A percentile compares a stretch with the other conserved stretches of the same genome.
Conservation (phyloP, 1,140 invertebrate genomes). For the Nautilus pompilius region DNA sequence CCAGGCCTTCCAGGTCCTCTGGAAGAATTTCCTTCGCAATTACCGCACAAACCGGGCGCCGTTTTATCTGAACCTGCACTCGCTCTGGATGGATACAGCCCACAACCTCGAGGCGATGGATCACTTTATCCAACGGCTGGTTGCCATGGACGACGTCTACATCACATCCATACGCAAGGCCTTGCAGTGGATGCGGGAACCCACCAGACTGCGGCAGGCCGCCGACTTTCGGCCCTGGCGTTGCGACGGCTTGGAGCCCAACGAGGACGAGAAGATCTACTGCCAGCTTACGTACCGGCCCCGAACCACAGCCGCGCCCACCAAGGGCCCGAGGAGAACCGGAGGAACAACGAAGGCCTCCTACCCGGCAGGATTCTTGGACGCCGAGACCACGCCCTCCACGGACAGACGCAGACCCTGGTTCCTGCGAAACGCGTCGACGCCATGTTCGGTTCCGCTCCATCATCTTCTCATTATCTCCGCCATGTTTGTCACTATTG, state of each 20-base stretch:
- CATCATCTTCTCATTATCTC: too few species aligned
- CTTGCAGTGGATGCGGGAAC: conserved; percentile 32
- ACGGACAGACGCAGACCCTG: not conserved
- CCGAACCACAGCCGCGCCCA: not conserved
- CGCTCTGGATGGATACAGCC: conserved; percentile 28
- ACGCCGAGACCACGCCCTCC: not conserved
- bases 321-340: not conserved
- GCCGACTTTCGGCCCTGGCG: conserved; percentile 28
- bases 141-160: conserved; percentile 32
- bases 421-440: not conserved
- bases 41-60: conserved; percentile 34
- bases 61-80: conserved; percentile 37
- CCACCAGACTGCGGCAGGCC: conserved; percentile 20
- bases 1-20: conserved; percentile 28
- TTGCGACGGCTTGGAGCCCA: conserved; percentile 20
- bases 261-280: conserved; percentile 15
- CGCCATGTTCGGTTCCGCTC: too few species aligned
- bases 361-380: not conserved
- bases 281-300: conserved; percentile 19
- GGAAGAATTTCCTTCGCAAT: conserved; percentile 30
- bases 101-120: conserved; percentile 31
- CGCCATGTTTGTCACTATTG: too few species aligned
- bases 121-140: conserved; percentile 24
- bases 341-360: not conserved
- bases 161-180: conserved; percentile 25